These are phyloP conservation scores for Pantherophis guttatus DNA, from an alignment of 2,113 vertebrate genomes.

Conservation along the genomic window DNA sequence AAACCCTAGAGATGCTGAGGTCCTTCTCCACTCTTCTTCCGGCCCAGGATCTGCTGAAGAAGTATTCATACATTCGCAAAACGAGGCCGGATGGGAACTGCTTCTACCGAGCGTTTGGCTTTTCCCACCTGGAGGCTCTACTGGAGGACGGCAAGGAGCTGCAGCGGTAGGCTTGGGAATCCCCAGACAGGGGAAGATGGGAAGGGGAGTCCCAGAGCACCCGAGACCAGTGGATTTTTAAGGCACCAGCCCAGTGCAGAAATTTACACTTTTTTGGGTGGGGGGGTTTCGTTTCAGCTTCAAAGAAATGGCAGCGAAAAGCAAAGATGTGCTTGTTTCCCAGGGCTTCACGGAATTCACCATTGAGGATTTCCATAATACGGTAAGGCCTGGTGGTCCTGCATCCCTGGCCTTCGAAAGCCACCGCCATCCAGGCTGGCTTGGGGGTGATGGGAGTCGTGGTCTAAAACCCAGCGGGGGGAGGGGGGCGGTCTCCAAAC, in stretches of 20 bases:
- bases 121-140: conserved; percentile 88
- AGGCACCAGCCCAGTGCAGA: neutral
- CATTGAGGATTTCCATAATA: conserved; percentile 94
- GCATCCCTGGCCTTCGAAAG: neutral
- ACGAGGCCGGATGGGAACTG: conserved; percentile 92
- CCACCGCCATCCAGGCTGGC: neutral
- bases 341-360: conserved; percentile 94
- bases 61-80: conserved; percentile 88
- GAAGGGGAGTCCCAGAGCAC: neutral
- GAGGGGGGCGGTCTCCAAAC: neutral
- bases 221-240: neutral
- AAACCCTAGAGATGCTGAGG: too few species aligned
- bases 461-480: neutral
- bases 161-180: conserved; percentile 70
- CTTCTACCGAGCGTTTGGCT: conserved; percentile 92
- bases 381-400: neutral
- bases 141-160: conserved; percentile 89
- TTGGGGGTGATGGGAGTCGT: neutral
- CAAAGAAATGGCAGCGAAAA: conserved; percentile 87
- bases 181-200: rapidly evolving
- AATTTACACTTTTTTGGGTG: neutral
- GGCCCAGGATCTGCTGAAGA: conserved; percentile 87
- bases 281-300: conserved; percentile 69
- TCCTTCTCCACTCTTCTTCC: neutral
- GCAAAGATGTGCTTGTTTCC: conserved; percentile 89